Evolutionary conservation across 2,888 invertebrate genomes (phyloP).

Genomic region (Masnerella sp.): DNA sequence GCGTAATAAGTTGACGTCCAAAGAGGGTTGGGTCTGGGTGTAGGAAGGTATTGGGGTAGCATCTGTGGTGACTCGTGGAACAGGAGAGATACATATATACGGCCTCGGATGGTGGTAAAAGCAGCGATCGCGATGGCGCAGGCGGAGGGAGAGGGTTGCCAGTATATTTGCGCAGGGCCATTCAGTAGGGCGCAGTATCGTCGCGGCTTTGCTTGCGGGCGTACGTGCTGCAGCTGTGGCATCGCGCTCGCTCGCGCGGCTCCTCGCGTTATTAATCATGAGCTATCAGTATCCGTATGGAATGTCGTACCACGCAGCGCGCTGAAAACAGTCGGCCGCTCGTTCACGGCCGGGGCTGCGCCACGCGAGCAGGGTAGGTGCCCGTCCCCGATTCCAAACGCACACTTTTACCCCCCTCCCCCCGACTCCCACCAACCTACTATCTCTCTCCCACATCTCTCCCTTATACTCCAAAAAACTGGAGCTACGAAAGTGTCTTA

Average conservation of each 20-base stretch:
- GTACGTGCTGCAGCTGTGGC: constrained; percentile 59
- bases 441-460: background rate
- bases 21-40: constrained; percentile 51
- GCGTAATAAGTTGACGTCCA: constrained; percentile 48
- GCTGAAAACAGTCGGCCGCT: constrained; percentile 39
- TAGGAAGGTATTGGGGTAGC: constrained; percentile 52
- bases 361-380: constrained; percentile 57
- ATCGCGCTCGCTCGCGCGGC: constrained; percentile 51
- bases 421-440: background rate
- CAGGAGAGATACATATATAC: constrained; percentile 52
- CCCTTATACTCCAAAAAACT: too few relatives aligned
- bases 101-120: constrained; percentile 51
- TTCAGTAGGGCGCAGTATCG: constrained; percentile 77
- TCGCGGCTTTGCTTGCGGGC: constrained; percentile 76
- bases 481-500: too few relatives aligned
- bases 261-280: constrained; percentile 53
- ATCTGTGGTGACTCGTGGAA: constrained; percentile 58
- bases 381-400: constrained; percentile 24
- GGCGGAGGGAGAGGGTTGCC: constrained; percentile 73
- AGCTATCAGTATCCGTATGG: constrained; percentile 38
- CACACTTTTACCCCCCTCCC: constrained; percentile 4
- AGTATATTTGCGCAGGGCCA: constrained; percentile 77
- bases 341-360: constrained; percentile 32
- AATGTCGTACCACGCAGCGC: constrained; percentile 45
- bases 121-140: constrained; percentile 59